Conservation (phyloP, 2,797 vertebrate species). For the Clarias laeviceps region DNA sequence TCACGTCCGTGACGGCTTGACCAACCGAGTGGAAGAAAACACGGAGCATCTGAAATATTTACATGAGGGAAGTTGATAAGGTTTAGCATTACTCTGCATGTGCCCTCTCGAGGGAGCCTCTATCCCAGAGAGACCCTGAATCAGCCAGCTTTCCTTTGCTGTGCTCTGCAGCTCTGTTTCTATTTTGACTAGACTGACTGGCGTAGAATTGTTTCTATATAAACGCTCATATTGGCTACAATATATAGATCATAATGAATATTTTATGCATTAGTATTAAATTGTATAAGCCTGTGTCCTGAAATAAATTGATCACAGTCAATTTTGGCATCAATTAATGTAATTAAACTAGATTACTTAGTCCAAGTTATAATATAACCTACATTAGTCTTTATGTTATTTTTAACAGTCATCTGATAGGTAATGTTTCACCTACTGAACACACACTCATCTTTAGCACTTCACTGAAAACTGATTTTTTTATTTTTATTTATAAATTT, state of each 20-base stretch:
- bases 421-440: background rate
- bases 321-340: background rate
- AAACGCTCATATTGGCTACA: background rate
- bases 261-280: background rate
- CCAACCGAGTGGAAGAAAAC: slow-evolving; percentile 64
- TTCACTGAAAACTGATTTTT: background rate
- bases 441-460: background rate
- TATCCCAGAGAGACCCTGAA: slow-evolving; percentile 50
- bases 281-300: background rate
- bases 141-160: slow-evolving; percentile 46
- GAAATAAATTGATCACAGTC: background rate
- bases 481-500: no score
- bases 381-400: background rate
- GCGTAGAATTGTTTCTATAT: slow-evolving; percentile 4
- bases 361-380: background rate
- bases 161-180: slow-evolving; percentile 28
- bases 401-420: background rate
- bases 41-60: slow-evolving; percentile 67
- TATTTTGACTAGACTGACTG: slow-evolving; percentile 41
- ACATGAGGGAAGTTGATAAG: slow-evolving; percentile 66
- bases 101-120: slow-evolving; percentile 50
- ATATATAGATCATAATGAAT: background rate
- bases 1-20: slow-evolving; percentile 53
- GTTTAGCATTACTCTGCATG: slow-evolving; percentile 64
- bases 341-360: background rate